phyloP scores from a whole-genome alignment of 2,888 invertebrate species.

The Eristalis arbustorum region DNA sequence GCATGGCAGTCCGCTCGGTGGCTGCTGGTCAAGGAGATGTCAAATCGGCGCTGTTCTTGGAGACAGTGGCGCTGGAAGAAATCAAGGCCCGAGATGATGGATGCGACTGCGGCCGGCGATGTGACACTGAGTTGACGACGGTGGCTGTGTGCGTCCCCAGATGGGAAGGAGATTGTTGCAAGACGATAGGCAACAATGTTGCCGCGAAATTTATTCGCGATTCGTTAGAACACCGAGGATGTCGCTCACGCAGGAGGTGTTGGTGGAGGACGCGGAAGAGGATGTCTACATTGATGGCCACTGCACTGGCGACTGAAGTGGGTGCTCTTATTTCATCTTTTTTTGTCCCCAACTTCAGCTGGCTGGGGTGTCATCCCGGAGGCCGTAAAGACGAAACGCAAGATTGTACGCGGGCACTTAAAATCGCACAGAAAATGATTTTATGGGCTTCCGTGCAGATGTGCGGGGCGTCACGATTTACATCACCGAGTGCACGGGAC shows the following conservation, averaged over 20 bases:
- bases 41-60: background rate
- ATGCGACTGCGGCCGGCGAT: conserved; percentile 33
- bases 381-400: background rate
- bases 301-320: conserved; percentile 14
- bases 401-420: conserved; percentile 1
- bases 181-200: conserved; percentile 63
- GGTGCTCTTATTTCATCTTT: background rate
- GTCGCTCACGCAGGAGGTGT: conserved; percentile 27
- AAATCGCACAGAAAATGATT: background rate
- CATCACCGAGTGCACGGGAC: background rate
- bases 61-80: conserved; percentile 20
- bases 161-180: conserved; percentile 36
- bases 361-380: background rate
- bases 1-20: background rate
- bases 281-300: background rate
- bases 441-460: background rate
- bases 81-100: conserved; percentile 46
- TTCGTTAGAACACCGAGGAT: too few relatives aligned
- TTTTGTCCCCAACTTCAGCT: background rate
- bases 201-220: conserved; percentile 49
- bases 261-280: conserved; percentile 11
- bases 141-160: background rate
- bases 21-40: conserved; percentile 1
- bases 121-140: conserved; percentile 51
- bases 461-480: background rate